Base-by-base conservation (phyloP, 1,140 invertebrate species). In the Dolichoris vasculosae region DNA sequence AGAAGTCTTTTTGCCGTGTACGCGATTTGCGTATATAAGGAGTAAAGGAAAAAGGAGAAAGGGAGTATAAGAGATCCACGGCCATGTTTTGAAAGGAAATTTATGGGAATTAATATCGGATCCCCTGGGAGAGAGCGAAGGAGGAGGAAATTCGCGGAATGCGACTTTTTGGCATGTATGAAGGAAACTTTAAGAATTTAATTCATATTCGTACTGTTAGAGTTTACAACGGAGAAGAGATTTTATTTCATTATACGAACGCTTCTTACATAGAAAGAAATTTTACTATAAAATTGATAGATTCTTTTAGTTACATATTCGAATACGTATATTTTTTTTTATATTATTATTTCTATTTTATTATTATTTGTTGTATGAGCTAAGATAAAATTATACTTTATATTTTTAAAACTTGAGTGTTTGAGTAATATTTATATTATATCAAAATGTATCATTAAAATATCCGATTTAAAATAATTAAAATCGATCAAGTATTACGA, bases 71-170 rank as follows among this genome's bases (percentile, higher is more conserved):
- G 82, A 86, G 89, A 91, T 91, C 88, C 90, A 90, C 90, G 88
- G 87, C 87, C 90, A 90, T 81, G 46, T 86, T 86, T 92, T 93
- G 90, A 93, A 93, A 92, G 92, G 90, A 93, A 93, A 93, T 93
- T 93, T 93, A 93, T 93, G 93, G 91, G 92, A 93, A 93, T 93
- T 93, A 93, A 93, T 93, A 93, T 93, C 90, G 90, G 92, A 90
- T 93, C 90, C 90, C 91, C 81, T 82, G 90, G 87, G 91, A 86
- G 76, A 83, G 30, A 55, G 64, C 88, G 88, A 86, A 84, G 80
- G 67, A 86, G 87, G 85, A 86, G 83, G 87, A 88, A 89, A 91
- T 88, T 92, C 90, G 90, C 89, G 93, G 93, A 93, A 93, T 93
- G 92, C 91, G 90, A 93, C 92, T 93, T 92, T 89, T 88, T 89